These are phyloP conservation scores for Tiliacea citrago DNA, from an alignment of 2,888 invertebrate species.

Conservation along the genomic window DNA sequence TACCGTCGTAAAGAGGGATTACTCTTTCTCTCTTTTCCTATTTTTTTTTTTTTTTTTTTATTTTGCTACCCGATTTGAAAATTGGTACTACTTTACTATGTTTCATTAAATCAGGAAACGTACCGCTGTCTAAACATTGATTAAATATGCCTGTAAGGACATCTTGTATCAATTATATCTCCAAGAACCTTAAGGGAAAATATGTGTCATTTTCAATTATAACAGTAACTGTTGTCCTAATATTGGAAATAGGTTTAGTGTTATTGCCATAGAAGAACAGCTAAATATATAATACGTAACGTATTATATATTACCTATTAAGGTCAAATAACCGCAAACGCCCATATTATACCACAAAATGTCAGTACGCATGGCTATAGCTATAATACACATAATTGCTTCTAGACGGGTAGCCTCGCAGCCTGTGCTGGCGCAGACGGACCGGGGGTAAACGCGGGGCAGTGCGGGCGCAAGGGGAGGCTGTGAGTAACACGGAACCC, in stretches of 20 bases:
- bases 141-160: too few relatives aligned
- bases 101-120: too few relatives aligned
- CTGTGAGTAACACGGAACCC: conserved; percentile 88
- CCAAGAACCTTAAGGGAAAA: too few relatives aligned
- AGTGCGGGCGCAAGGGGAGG: conserved; percentile 68
- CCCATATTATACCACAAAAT: conserved; percentile 56
- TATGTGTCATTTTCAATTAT: background rate
- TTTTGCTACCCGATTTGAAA: too few relatives aligned
- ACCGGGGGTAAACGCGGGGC: conserved; percentile 62
- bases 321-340: conserved; percentile 36
- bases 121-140: too few relatives aligned
- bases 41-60: too few relatives aligned
- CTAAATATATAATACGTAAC: background rate
- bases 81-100: too few relatives aligned
- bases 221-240: background rate
- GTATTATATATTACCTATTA: conserved; percentile 29
- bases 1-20: too few relatives aligned
- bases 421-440: conserved; percentile 78
- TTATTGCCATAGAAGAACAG: background rate
- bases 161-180: too few relatives aligned
- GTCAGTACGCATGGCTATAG: conserved; percentile 69
- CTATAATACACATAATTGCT: conserved; percentile 75
- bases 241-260: background rate
- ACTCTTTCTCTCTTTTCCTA: too few relatives aligned
- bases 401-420: conserved; percentile 71